phyloP scores from a whole-genome alignment of 1,140 invertebrate species.

The Diorhabda elongata region DNA sequence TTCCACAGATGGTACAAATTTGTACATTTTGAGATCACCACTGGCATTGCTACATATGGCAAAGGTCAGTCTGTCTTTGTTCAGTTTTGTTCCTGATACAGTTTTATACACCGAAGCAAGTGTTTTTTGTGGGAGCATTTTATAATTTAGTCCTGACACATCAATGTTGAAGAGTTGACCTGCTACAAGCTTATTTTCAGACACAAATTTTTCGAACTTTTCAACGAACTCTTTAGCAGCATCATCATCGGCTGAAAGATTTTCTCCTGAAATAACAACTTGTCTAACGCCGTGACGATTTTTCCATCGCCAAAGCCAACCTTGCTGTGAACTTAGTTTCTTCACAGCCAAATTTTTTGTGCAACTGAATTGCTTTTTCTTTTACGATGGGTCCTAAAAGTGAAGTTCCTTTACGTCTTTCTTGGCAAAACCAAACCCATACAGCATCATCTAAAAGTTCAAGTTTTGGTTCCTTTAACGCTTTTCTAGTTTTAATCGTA shows the following conservation, averaged over 20 bases:
- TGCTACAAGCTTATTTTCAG: background rate
- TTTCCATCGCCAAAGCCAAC: conserved; percentile 23
- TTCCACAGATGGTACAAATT: too few relatives aligned
- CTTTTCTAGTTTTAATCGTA: background rate
- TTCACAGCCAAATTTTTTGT: background rate
- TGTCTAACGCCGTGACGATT: conserved; percentile 18
- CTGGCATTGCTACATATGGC: background rate
- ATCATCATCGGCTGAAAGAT: conserved; percentile 13
- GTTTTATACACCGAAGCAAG: background rate
- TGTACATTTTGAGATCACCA: background rate
- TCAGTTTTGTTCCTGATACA: background rate
- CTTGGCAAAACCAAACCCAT: conserved; percentile 9
- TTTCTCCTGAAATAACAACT: conserved; percentile 19
- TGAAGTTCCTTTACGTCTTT: conserved; percentile 8
- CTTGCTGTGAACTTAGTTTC: conserved; percentile 17
- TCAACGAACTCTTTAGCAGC: background rate
- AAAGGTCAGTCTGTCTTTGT: background rate
- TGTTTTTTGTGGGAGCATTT: background rate
- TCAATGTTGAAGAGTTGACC: too few relatives aligned
- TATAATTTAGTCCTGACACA: too few relatives aligned
- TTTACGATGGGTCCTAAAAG: conserved; percentile 7
- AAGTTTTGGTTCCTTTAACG: background rate
- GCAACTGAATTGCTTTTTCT: conserved; percentile 11
- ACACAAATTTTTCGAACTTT: background rate
- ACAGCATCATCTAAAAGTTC: conserved; percentile 1